Evolutionary conservation across 2,888 invertebrate species (phyloP).

Genomic region (Alviniconcha strummeri): DNA sequence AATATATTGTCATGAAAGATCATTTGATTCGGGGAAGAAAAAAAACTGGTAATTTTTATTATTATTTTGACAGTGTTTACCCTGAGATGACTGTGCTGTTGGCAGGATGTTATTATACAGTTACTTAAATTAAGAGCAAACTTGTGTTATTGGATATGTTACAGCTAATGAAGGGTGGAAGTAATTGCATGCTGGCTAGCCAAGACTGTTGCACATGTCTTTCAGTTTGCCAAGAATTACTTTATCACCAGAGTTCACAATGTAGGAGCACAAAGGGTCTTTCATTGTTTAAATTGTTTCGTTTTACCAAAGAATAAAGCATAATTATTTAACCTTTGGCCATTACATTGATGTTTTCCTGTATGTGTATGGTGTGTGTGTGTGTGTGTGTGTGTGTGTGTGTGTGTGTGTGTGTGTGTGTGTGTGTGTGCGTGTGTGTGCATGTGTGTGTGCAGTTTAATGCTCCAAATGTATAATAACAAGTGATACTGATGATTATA

Average conservation of each 20-base stretch:
- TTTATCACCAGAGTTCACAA: too few relatives aligned
- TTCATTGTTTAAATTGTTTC: not conserved
- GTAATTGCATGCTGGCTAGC: too few relatives aligned
- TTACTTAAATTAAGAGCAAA: too few relatives aligned
- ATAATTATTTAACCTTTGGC: not conserved
- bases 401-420: not conserved
- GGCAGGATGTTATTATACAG: too few relatives aligned
- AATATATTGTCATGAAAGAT: too few relatives aligned
- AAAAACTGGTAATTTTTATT: too few relatives aligned
- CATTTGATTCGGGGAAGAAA: too few relatives aligned
- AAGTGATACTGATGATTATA: not conserved
- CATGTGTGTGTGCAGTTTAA: not conserved
- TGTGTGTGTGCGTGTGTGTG: not conserved
- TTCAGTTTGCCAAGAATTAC: not conserved
- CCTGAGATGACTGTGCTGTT: too few relatives aligned
- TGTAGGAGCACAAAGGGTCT: too few relatives aligned
- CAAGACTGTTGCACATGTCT: not conserved
- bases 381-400: not conserved
- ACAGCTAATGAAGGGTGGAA: too few relatives aligned
- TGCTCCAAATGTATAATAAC: not conserved
- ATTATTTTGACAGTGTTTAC: too few relatives aligned
- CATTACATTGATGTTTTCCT: not conserved
- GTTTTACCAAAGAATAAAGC: not conserved
- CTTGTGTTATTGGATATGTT: too few relatives aligned
- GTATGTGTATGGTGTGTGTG: not conserved